Base-by-base conservation (phyloP, 2,113 vertebrate genomes). In the Pica pica region DNA sequence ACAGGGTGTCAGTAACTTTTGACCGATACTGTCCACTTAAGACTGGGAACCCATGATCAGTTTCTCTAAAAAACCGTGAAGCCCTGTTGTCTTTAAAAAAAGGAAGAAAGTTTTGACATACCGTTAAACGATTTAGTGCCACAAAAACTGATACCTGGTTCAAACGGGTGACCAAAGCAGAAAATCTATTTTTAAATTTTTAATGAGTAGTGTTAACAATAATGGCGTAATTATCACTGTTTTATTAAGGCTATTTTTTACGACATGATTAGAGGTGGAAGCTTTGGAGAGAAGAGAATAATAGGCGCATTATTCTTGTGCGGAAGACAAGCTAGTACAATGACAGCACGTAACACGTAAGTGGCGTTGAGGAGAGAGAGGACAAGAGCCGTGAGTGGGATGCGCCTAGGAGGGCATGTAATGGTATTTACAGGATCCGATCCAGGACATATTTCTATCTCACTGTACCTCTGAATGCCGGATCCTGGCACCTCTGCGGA, bases 191-290 rank as follows among this genome's bases (percentile, higher is more conserved):
- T 93, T 87, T 60, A 83, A 65, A 90, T 35, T 83, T 96, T 93
- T 93, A 95, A 87, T 97, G 60, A 69, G 64, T 57, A 76, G 77
- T 95, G 94, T 96, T 97, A 97, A 96, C 84, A 95, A 94, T 96
- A 93, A 97, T 93, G 83, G 86, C 26, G 64, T 96, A 91, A 97
- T 97, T 93, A 97, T 96, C 94, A 80, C 89, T 96, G 63, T 95
- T 97, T 95, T 96, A 97, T 95, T 96, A 97, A 95, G 89, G 87
- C 61, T 95, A 94, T 93, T 94, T 97, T 96, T 97, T 92, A 96
- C 79, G 67, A 96, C 93, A 94, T 44, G 64, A 91, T 87, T 95
- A 92, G 87, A 92, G 53, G 70, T 90, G 77, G 89, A 94, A 96
- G 39, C 56, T 83, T 96, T 87, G 92, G 82, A 81, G 46, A 90